Base-by-base conservation (phyloP, 2,113 vertebrate genomes). In the Brachirus orientalis region DNA sequence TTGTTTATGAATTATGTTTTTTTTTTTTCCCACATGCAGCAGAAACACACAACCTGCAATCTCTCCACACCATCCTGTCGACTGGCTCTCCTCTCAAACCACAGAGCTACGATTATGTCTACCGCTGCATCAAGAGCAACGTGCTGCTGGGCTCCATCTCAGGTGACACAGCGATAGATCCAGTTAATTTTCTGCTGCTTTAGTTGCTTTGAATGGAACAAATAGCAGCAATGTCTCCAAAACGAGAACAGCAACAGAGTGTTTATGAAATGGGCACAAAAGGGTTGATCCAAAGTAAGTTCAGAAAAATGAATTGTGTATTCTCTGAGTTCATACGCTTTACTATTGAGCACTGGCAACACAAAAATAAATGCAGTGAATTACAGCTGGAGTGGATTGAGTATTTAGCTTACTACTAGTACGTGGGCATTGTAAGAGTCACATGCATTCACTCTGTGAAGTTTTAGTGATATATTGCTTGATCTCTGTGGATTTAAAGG, bases 21-120 rank as follows among this genome's bases (percentile, higher is more conserved):
- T 40, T 19, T 28, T 47, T 45, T 43, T 4, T 53, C 10, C 18
- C 19, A 1, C 88, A 40, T 3, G 12, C 38, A 97, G 98, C 75
- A 48, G 94, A 98, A 77, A 96, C 96, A 0, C 95, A 99, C 89
- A 95, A 89, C 38, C 95, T 99, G 1, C 95, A 97, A 63, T 96
- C 95, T 0, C 95, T 99, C 6, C 98, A 95, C 89, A 98, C 94
- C 12, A 94, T 99, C 70, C 92, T 99, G 84, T 98, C 97, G 3
- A 99, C 97, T 0, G 97, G 98, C 40, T 98, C 98, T 1, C 95
- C 96, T 0, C 94, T 99, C 69, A 98, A 96, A 47, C 92, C 96
- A 14, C 95, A 94, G 70, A 98, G 96, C 90, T 99, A 97, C 0
- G 96, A 99, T 22, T 99, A 98, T 3, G 97, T 99, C 52, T 98